Conservation (phyloP, 2,797 vertebrate genomes). For the Spea hammondii region DNA sequence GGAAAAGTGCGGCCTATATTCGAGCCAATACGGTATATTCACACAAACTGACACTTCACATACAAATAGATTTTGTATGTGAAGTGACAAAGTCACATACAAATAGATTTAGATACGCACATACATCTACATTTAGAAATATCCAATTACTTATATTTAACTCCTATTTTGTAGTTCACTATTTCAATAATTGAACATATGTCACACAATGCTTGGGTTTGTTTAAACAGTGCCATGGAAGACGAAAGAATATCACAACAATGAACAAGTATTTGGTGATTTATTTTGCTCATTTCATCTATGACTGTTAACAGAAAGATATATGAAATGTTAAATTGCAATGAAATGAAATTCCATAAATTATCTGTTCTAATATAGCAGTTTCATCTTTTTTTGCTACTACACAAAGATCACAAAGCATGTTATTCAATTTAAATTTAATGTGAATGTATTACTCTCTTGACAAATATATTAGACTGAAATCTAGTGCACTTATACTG, state of each 20-base stretch:
- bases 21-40: no score
- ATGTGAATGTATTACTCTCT: constrained; percentile 42
- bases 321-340: constrained; percentile 42
- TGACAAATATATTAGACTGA: constrained; percentile 43
- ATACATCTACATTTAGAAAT: no score
- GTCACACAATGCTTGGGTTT: constrained; percentile 7
- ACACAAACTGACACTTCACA: no score
- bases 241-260: constrained; percentile 24
- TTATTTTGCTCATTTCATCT: constrained; percentile 32
- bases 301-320: constrained; percentile 35
- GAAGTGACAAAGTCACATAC: no score
- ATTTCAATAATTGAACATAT: neutral
- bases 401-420: constrained; percentile 49
- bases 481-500: constrained; percentile 34
- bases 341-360: constrained; percentile 48
- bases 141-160: no score
- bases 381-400: constrained; percentile 35
- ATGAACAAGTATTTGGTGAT: constrained; percentile 41
- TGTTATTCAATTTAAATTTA: constrained; percentile 50
- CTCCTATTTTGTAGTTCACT: neutral
- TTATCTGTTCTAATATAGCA: constrained; percentile 44
- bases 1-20: no score
- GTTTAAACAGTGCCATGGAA: constrained; percentile 11
- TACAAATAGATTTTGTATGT: no score
- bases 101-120: no score